Base-by-base conservation (phyloP, 2,113 vertebrate species). In the Grus americana region DNA sequence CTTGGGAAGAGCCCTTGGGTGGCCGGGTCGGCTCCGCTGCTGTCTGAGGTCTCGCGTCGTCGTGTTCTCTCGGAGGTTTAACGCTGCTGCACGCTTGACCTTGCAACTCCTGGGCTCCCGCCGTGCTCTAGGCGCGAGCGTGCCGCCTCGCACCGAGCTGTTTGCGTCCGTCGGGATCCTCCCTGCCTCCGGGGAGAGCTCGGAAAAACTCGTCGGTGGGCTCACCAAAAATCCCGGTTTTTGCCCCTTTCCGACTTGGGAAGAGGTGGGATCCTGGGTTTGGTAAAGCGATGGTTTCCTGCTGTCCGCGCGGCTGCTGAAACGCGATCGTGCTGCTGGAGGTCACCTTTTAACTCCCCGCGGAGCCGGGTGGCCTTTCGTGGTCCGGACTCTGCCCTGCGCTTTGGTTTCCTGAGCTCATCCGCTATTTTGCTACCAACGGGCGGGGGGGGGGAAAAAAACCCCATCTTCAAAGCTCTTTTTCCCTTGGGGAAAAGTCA, bases 341-440 rank as follows among this genome's bases (percentile, higher is more conserved):
- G 38, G 67, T 93, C 93, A 80, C 91, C 93, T 86, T 63, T 15
- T 14, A 49, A 20, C 21, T 52, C 67, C 74, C 49, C 5, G 16
- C 12, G 21, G 75, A 86, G 79, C 87, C 2, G 44, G 59, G 83
- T 58, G 87, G 87, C 93, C 79, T 86, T 68, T 66, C 14, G 50
- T 30, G 66, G 66, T 73, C 75, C 44, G 1, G 20, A 79, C 90
- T 73, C 83, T 92, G 89, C 92, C 74, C 85, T 9, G 30, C 2
- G 7, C 92, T 74, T 38, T 32, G 86, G 17, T 82, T 78, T 38
- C n/a, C 90, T 91, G 87, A 96, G 87, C 93, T 96, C 95, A 85
- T 57, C 83, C n/a, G 6, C 65, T 91, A 14, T 82, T 91, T 86
- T 70, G 23, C 88, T 75, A 52, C 81, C 9, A 3, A 40, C 0